phyloP scores from a whole-genome alignment of 92 coral and sea anemone genomes.

The Paramuricea clavata region DNA sequence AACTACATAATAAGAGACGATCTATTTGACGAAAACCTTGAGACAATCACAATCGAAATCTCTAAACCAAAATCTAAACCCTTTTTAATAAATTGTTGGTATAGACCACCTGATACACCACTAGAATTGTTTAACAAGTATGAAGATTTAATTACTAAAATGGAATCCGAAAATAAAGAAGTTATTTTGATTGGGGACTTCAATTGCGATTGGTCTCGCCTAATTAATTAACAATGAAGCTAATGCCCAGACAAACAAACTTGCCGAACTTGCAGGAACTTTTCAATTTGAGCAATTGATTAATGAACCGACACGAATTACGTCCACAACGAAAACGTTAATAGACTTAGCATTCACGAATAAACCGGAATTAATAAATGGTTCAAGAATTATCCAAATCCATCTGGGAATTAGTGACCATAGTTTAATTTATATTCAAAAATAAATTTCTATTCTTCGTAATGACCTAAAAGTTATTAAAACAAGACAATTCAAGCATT shows the following conservation, averaged over 20 bases:
- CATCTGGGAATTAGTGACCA: no score
- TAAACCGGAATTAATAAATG: no score
- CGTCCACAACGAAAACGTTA: not conserved
- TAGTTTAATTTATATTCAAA: no score
- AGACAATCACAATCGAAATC: slow-evolving; percentile 48
- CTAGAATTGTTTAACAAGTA: slow-evolving; percentile 36
- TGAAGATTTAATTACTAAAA: slow-evolving; percentile 48
- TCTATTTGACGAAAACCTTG: slow-evolving; percentile 47
- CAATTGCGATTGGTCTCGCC: not conserved
- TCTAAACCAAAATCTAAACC: slow-evolving; percentile 36
- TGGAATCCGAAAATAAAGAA: slow-evolving; percentile 51
- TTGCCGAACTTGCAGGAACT: not conserved
- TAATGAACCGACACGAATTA: slow-evolving; percentile 9
- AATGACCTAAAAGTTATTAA: no score
- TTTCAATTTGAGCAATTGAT: not conserved
- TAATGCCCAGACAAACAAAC: not conserved
- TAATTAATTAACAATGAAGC: not conserved
- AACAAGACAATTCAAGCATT: no score
- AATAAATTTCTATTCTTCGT: no score
- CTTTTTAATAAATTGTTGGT: slow-evolving; percentile 51
- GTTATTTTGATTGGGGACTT: slow-evolving; percentile 33
- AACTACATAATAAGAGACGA: slow-evolving; percentile 56
- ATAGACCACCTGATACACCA: slow-evolving; percentile 51
- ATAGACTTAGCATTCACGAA: not conserved
- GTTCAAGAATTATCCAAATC: no score